A percentile compares a stretch with the other conserved stretches of the same genome.
These are phyloP conservation scores for Mus pahari DNA, from an alignment of 2,113 vertebrate genomes.

Conservation along the genomic window DNA sequence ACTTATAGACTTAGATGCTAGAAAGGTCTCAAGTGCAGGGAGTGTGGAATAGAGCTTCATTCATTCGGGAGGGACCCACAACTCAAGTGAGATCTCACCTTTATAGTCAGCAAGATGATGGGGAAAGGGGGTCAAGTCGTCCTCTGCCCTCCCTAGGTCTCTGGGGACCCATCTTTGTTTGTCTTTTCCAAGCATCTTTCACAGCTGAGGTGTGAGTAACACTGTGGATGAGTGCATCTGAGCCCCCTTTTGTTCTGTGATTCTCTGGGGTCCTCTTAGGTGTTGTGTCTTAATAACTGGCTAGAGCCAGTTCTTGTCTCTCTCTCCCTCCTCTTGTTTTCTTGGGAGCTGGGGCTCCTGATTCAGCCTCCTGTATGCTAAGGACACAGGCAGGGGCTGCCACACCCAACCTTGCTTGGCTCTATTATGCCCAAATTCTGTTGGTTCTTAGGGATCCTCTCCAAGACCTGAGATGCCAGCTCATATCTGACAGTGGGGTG, in stretches of 20 bases:
- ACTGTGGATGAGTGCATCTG: neutral
- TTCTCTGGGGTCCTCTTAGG: neutral
- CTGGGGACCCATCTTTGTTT: neutral
- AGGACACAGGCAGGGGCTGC: neutral
- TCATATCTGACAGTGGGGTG: neutral
- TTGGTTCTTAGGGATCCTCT: neutral
- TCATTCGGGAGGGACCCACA: neutral
- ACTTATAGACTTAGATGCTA: neutral
- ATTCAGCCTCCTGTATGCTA: neutral
- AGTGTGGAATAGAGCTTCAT: rapidly evolving
- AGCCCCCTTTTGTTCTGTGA: neutral
- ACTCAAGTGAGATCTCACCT: neutral
- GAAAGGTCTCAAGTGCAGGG: neutral
- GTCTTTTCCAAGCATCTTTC: slow-evolving; percentile 11
- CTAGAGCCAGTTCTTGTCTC: neutral
- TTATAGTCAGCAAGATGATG: neutral
- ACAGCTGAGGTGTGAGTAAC: neutral
- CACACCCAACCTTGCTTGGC: neutral
- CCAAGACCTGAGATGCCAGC: neutral
- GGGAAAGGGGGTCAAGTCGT: neutral
- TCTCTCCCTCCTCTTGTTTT: neutral
- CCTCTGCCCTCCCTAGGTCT: neutral
- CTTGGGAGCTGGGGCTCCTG: neutral
- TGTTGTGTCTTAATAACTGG: neutral
- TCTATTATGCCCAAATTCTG: neutral